Evolutionary conservation across 2,888 invertebrate species (phyloP), one percentile per base, ranked within the genome.

Genomic region (Napeogenes sylphis): DNA sequence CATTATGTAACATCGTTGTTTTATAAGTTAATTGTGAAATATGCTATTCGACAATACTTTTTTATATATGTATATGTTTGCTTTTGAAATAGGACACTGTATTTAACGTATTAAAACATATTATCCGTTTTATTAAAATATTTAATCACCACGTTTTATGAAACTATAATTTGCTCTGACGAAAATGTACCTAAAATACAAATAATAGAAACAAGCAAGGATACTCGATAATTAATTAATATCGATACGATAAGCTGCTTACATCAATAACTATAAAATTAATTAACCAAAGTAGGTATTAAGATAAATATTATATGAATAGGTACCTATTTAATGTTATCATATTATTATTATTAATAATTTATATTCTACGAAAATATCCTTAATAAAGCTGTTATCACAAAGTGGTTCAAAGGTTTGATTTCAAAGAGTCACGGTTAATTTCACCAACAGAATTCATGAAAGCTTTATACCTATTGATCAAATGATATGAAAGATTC

Each of bases 231-330:
- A 51, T 51, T 51, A 51, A 51, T 51, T 51, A 51, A 51, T 51
- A 51, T 30, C 51, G 51, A 30, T 51, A 30, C 42, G 42, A 30
- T 51, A 51, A 51, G 51, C 51, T 10, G 21, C 21, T 51, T 21
- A 51, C 6, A 51, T 51, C 51, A n/a, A 51, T 30, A 10, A 51
- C 51, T 51, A 51, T 51, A 51, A 51, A 30, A 51, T 30, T 51
- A 51, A 47, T 47, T 47, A 47, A 47, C n/a, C 51, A 30, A 51
- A 51, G 51, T 51, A 51, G 10, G 30, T 12, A n/a, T 47, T n/a
- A n/a, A 51, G 8, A 10, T 30, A 30, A 30, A 30, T 30, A 30
- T 51, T 30, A 10, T 30, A 51, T 21, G n/a, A 47, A 47, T 51
- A 51, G 8, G 30, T 8, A 10, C 21, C 51, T 51, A 30, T 30